A percentile compares a stretch with the other conserved stretches of the same genome.
phyloP scores from a whole-genome alignment of 2,797 vertebrate species.

The Percopsis omiscomaycus region DNA sequence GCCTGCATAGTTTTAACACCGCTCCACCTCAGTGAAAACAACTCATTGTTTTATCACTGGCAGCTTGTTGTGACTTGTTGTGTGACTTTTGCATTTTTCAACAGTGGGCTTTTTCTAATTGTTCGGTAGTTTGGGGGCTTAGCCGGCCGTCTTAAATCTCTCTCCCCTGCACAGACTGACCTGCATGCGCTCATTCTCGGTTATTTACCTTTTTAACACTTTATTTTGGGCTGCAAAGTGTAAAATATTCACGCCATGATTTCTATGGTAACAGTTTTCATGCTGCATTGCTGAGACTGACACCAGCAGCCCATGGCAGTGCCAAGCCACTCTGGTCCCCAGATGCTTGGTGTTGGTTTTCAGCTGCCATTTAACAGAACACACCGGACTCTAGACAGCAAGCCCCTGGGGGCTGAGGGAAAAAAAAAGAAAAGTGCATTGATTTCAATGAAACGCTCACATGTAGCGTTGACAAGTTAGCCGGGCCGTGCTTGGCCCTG shows the following conservation, averaged over 20 bases:
- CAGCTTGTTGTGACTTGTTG: conserved; percentile 14
- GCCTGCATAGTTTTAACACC: conserved; percentile 42
- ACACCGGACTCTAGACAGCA: conserved; percentile 23
- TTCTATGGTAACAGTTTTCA: conserved; percentile 52
- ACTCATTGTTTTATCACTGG: conserved; percentile 40
- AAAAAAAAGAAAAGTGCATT: conserved; percentile 32
- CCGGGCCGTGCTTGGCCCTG: conserved; percentile 28
- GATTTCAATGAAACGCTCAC: conserved; percentile 31
- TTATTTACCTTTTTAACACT: too few relatives aligned
- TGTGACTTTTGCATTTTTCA: not conserved
- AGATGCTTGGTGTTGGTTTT: conserved; percentile 58
- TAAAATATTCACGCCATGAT: conserved; percentile 60
- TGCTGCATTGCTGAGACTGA: conserved; percentile 48
- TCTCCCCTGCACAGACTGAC: conserved; percentile 6
- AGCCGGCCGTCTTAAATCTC: conserved; percentile 11
- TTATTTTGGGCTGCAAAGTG: conserved; percentile 18
- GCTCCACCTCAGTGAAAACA: conserved; percentile 33
- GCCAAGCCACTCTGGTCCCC: conserved; percentile 48
- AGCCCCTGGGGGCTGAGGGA: conserved; percentile 10
- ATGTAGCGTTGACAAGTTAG: conserved; percentile 15
- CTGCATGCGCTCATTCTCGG: too few relatives aligned
- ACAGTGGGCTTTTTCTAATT: conserved; percentile 29
- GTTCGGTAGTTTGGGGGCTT: conserved; percentile 15
- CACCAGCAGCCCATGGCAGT: conserved; percentile 33
- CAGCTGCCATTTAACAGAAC: conserved; percentile 52